phyloP scores from a whole-genome alignment of 1,140 invertebrate species.

The Caenorhabditis inopinata region DNA sequence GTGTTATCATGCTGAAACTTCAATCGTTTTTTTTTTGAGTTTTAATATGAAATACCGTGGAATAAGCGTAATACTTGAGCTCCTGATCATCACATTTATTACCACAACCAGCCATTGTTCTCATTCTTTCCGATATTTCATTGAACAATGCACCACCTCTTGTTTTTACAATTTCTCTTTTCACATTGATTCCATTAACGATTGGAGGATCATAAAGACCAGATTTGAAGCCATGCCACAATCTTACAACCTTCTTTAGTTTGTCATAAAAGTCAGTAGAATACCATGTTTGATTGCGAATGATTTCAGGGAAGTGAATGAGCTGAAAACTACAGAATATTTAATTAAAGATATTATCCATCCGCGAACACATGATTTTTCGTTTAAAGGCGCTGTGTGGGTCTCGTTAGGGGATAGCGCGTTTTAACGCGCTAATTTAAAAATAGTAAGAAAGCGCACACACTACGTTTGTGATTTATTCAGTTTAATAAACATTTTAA shows the following conservation, averaged over 20 bases:
- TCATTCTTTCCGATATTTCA: background rate
- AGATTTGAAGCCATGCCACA: background rate
- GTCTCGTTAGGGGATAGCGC: too few relatives aligned
- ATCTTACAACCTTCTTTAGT: background rate
- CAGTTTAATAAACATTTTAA: too few relatives aligned
- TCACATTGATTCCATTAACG: background rate
- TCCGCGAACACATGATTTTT: too few relatives aligned
- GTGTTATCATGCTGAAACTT: background rate
- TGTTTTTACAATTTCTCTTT: slow-evolving; percentile 1
- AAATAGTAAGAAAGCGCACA: too few relatives aligned
- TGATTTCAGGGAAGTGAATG: background rate
- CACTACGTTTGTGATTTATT: too few relatives aligned
- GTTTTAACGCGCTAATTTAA: too few relatives aligned
- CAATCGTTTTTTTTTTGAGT: background rate
- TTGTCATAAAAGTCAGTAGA: background rate
- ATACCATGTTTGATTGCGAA: background rate
- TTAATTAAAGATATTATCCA: too few relatives aligned
- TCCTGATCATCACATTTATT: background rate
- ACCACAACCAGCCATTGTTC: background rate
- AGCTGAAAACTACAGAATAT: too few relatives aligned
- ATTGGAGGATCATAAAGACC: slow-evolving; percentile 18
- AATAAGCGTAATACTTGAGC: slow-evolving; percentile 3
- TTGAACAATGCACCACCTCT: background rate
- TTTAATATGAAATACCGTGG: background rate
- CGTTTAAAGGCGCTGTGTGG: too few relatives aligned